These are phyloP conservation scores for Aptenodytes forsteri DNA, from an alignment of 2,113 vertebrate genomes.

Conservation along the genomic window DNA sequence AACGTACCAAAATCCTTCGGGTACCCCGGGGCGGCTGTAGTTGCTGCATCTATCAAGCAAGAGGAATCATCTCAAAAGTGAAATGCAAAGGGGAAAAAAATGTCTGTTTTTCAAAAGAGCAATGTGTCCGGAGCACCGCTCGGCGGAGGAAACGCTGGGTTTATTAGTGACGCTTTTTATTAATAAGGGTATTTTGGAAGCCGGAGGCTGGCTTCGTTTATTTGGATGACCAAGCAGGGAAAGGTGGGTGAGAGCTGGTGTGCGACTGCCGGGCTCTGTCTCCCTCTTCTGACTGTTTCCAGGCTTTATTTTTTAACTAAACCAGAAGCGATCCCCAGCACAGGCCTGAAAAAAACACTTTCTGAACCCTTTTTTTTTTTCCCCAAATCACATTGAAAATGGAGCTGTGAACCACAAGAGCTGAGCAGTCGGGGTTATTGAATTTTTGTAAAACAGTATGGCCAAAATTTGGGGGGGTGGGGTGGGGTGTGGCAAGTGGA, in stretches of 20 bases:
- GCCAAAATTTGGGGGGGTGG: neutral
- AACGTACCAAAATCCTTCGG: rapidly evolving
- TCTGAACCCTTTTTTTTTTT: rapidly evolving
- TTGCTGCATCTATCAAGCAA: rapidly evolving
- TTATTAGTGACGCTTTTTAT: rapidly evolving
- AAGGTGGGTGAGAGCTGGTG: too few relatives aligned
- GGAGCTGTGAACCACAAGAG: neutral
- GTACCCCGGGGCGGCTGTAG: too few relatives aligned
- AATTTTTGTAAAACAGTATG: rapidly evolving
- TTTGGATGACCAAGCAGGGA: too few relatives aligned
- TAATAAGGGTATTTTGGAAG: neutral
- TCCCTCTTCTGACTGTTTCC: slow-evolving; percentile 20
- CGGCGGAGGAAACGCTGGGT: rapidly evolving
- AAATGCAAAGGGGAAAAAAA: neutral
- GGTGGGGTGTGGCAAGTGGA: too few relatives aligned
- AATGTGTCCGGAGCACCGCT: neutral
- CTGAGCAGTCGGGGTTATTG: neutral
- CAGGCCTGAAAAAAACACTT: neutral
- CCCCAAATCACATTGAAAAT: rapidly evolving
- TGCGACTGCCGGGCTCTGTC: neutral
- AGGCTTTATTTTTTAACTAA: neutral
- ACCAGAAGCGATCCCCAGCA: rapidly evolving
- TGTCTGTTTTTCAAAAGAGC: rapidly evolving
- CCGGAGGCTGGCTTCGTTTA: rapidly evolving
- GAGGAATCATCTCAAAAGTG: neutral